A percentile compares a stretch with the other conserved stretches of the same genome.
Evolutionary conservation across 1,140 invertebrate species (phyloP).

Genomic region (Hydropsyche tenuis): DNA sequence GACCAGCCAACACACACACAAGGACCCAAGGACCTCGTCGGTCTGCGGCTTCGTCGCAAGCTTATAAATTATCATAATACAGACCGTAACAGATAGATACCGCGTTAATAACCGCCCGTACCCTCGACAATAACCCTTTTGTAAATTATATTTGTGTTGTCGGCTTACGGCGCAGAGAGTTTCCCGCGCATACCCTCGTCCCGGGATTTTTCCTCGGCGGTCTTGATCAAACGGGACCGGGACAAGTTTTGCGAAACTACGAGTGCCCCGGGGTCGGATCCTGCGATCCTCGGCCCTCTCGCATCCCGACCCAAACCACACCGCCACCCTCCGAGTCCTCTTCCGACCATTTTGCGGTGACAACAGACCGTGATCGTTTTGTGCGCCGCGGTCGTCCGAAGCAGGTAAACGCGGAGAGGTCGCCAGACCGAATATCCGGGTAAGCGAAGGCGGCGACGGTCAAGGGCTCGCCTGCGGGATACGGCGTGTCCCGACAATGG

Average conservation of each 20-base stretch:
- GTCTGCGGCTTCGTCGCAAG: neutral
- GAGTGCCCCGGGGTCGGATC: too few species aligned
- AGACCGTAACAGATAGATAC: slow-evolving; percentile 8
- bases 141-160: slow-evolving; percentile 21
- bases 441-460: too few species aligned
- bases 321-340: too few species aligned
- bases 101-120: slow-evolving; percentile 18
- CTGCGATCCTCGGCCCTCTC: too few species aligned
- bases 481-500: neutral
- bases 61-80: slow-evolving; percentile 3
- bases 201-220: neutral
- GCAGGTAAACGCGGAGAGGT: slow-evolving; percentile 21
- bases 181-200: slow-evolving; percentile 9
- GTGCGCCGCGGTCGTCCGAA: slow-evolving; percentile 29
- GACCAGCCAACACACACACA: too few species aligned
- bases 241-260: neutral
- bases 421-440: slow-evolving; percentile 37
- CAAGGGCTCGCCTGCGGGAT: too few species aligned
- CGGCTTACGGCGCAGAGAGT: too few species aligned
- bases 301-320: too few species aligned
- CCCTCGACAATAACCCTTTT: neutral
- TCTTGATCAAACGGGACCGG: slow-evolving; percentile 16
- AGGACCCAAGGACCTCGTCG: too few species aligned
- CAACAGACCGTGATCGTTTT: slow-evolving; percentile 9
- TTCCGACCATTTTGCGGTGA: slow-evolving; percentile 2